A percentile compares a stretch with the other conserved stretches of the same genome.
phyloP scores from a whole-genome alignment of 2,113 vertebrate genomes.

The Diphyllodes magnificus region DNA sequence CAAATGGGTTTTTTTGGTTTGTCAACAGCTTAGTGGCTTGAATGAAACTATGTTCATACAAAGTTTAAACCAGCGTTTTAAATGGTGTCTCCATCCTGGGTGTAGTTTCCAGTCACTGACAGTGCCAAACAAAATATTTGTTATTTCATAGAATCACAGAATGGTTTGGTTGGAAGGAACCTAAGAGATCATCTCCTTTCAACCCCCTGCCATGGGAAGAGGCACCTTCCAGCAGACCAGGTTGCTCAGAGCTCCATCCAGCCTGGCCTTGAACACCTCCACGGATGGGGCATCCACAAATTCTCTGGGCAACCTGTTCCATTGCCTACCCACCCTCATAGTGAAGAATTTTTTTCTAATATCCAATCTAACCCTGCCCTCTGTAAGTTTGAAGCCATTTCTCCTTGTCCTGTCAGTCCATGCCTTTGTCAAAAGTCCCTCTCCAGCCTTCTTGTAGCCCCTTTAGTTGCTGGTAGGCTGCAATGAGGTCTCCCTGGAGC shows the following conservation, averaged over 20 bases:
- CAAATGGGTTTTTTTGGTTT: neutral
- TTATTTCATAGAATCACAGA: neutral
- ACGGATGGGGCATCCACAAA: neutral
- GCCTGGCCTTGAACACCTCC: neutral
- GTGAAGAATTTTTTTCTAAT: neutral
- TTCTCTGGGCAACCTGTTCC: neutral
- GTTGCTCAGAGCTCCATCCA: neutral
- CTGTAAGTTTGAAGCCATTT: neutral
- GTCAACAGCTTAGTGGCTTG: neutral
- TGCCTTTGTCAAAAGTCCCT: neutral
- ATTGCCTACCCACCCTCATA: no score
- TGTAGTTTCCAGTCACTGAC: neutral
- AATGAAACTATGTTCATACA: neutral
- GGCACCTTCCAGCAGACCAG: neutral
- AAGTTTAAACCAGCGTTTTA: neutral
- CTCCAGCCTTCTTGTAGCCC: neutral
- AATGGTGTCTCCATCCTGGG: neutral
- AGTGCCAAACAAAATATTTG: neutral
- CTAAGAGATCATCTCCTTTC: neutral
- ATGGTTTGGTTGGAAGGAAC: neutral
- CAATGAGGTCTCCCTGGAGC: neutral
- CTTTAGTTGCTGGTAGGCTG: neutral
- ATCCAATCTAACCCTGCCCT: neutral
- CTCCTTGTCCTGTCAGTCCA: neutral
- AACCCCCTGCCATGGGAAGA: neutral